These are phyloP conservation scores for Zingel zingel DNA, from an alignment of 2,113 vertebrate species.

Conservation along the genomic window DNA sequence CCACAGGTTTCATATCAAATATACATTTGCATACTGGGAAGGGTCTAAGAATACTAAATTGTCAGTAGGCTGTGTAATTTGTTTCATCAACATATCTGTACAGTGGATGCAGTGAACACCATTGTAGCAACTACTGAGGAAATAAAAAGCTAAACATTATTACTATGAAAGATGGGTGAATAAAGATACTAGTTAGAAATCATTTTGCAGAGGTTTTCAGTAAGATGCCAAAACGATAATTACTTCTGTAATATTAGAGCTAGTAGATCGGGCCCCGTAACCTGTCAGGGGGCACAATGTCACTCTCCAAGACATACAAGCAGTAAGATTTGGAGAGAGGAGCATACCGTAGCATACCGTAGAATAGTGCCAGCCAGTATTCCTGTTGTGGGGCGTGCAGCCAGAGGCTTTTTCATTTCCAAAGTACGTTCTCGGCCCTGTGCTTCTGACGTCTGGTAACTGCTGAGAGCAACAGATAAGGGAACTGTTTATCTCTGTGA, in stretches of 20 bases:
- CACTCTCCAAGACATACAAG: no score
- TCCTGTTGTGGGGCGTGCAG: not conserved
- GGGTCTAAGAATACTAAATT: no score
- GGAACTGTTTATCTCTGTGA: conserved; percentile 20
- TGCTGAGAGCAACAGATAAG: conserved; percentile 41
- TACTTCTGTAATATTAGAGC: not conserved
- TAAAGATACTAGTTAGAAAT: not conserved
- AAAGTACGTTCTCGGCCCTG: not conserved
- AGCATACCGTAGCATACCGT: no score
- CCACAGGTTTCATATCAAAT: no score
- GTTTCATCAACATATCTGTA: no score
- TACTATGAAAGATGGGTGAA: not conserved
- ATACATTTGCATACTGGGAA: no score
- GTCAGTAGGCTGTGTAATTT: no score
- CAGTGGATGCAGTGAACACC: no score
- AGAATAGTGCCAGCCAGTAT: not conserved
- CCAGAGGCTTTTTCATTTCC: not conserved
- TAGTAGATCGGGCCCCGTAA: not conserved
- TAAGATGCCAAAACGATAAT: no score
- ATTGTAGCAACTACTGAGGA: not conserved
- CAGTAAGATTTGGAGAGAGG: not conserved
- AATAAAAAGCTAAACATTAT: not conserved
- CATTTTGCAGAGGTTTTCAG: not conserved
- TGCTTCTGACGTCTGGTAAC: conserved; percentile 5
- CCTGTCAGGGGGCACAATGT: no score